These are phyloP conservation scores for Barnardius zonarius DNA, from an alignment of 2,113 vertebrate species.

Conservation along the genomic window DNA sequence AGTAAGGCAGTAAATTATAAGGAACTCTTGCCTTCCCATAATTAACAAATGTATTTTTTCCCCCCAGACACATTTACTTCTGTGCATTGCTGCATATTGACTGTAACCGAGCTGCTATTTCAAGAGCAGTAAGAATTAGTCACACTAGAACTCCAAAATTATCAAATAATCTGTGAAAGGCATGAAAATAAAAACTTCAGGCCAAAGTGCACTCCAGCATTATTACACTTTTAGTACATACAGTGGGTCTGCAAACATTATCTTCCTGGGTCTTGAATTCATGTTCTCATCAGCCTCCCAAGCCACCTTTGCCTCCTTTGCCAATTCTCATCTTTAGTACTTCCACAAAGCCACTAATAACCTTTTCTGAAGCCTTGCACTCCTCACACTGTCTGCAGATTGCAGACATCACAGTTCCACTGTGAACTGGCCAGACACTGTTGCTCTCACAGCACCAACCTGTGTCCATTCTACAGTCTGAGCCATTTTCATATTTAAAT, in stretches of 20 bases:
- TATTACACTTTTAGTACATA: not conserved
- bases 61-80: not conserved
- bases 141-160: not conserved
- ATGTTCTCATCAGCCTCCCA: not conserved
- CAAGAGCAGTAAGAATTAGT: constrained; percentile 11
- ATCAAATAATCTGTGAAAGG: not conserved
- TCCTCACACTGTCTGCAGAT: not conserved
- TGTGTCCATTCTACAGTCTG: not conserved
- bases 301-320: not conserved
- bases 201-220: not conserved
- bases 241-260: accelerated
- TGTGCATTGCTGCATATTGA: not conserved
- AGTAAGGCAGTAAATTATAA: not conserved
- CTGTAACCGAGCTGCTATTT: not conserved
- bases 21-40: not conserved
- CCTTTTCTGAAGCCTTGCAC: not conserved
- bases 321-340: not conserved
- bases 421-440: not conserved
- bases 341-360: not conserved
- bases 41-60: not conserved
- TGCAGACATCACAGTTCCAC: not conserved
- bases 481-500: not conserved
- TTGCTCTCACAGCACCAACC: not conserved
- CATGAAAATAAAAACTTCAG: not conserved
- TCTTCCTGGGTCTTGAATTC: not conserved